Evolutionary conservation across 2,797 vertebrate species (phyloP), one percentile per base, ranked within the genome.

Genomic region (Phylloscopus collybita): DNA sequence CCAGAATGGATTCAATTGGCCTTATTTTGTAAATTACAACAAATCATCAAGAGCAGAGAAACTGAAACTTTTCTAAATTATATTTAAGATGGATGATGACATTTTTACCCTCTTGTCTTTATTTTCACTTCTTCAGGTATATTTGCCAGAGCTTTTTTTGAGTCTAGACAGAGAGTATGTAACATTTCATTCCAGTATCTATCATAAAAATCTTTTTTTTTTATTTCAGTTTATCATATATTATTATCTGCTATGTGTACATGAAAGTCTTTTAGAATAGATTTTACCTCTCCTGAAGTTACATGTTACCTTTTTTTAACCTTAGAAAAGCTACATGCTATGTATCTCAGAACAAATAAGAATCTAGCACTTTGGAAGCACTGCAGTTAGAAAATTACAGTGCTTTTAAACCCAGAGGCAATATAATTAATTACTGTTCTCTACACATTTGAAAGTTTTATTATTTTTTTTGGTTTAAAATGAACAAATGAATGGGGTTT

Each of bases 341-440:
- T 50, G 21, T 34, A 86, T 84, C 72, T 73, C 51, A 92, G 59
- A 79, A 65, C 5, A 79, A 93, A 81, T 57, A 61, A 67, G 76
- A 94, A 93, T 88, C 76, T 74, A 82, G 44, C 34, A 89, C 26
- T 91, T 80, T 44, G 65, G 88, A 94, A 93, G 57, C 26, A 42
- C 56, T 57, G 56, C 76, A 95, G 92, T 93, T 90, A 96, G 56
- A 93, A 95, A 94, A 95, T 81, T 81, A 91, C 50, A 79, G 62
- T 90, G 45, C 45, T 97, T 88, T 92, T 86, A 88, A 92, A 93
- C 80, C 88, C 78, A 93, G 92, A 93, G 93, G 90, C 88, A 86
- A 38, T 64, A 44, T 88, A 94, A 93, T 93, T 95, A 95, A 95
- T 95, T 90, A 71, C 72, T 74, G 21, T 57, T 84, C 88, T 74